Conservation (phyloP, 2,797 vertebrate genomes). For the Acanthornis magna region DNA sequence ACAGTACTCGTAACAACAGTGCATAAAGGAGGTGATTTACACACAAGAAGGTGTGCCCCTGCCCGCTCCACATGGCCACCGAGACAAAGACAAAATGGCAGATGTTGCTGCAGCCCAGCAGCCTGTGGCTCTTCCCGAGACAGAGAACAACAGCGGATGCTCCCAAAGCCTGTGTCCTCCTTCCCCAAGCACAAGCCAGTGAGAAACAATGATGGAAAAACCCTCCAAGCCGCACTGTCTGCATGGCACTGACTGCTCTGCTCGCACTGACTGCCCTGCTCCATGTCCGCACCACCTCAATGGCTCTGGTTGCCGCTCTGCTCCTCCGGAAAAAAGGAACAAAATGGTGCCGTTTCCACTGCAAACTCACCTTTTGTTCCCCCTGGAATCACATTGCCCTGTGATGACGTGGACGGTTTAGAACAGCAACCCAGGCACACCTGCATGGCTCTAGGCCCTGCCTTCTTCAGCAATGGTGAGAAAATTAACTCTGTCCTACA, state of each 20-base stretch:
- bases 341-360: neutral
- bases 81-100: neutral
- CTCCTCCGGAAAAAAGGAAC: neutral
- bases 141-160: fast-evolving
- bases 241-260: neutral
- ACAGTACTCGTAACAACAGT: neutral
- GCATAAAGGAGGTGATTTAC: neutral
- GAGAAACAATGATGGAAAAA: neutral
- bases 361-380: fast-evolving
- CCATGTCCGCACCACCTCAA: fast-evolving
- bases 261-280: neutral
- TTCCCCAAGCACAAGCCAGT: neutral
- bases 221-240: fast-evolving
- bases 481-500: neutral
- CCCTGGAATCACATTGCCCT: neutral
- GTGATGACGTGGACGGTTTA: no score
- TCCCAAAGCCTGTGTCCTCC: neutral
- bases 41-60: neutral
- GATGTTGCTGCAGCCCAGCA: neutral
- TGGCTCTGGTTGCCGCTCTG: neutral
- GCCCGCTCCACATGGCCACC: no score
- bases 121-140: fast-evolving
- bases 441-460: fast-evolving
- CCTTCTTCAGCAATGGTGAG: neutral
- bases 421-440: neutral